Percentiles rank a stretch among this genome's conserved stretches.
Evolutionary conservation across 2,888 invertebrate genomes (phyloP).

Genomic region (Agonopterix alstromeriana): DNA sequence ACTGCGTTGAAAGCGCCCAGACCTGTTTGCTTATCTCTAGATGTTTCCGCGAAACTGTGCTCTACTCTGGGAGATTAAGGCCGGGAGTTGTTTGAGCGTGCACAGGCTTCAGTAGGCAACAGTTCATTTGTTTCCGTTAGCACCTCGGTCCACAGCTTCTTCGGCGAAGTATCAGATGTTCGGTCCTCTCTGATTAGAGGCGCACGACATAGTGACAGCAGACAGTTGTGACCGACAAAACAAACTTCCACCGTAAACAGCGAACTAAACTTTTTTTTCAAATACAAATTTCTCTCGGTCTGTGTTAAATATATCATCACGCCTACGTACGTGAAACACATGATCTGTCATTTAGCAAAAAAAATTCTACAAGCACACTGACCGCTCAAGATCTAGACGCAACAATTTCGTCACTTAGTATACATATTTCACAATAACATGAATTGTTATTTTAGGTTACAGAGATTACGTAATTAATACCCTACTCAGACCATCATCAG

Average conservation of each 20-base stretch:
- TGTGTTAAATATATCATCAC: slow-evolving; percentile 42
- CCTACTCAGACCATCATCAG: too few relatives aligned
- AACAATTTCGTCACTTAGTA: too few relatives aligned
- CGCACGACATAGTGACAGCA: slow-evolving; percentile 38
- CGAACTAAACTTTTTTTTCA: slow-evolving; percentile 20
- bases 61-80: slow-evolving; percentile 22
- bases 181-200: slow-evolving; percentile 51
- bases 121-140: slow-evolving; percentile 71
- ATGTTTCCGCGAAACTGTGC: slow-evolving; percentile 29
- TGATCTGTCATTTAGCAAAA: slow-evolving; percentile 32
- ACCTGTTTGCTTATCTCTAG: slow-evolving; percentile 52
- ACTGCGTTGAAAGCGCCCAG: slow-evolving; percentile 58
- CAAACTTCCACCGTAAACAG: slow-evolving; percentile 27
- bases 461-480: too few relatives aligned
- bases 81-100: neutral
- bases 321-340: slow-evolving; percentile 29
- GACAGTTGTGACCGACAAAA: slow-evolving; percentile 29
- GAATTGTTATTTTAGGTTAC: too few relatives aligned
- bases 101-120: slow-evolving; percentile 43
- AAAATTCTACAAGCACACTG: neutral
- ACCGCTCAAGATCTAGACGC: neutral
- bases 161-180: slow-evolving; percentile 60
- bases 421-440: too few relatives aligned
- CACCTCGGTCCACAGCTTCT: slow-evolving; percentile 54
- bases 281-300: slow-evolving; percentile 27